These are phyloP conservation scores for Sebastes itinus DNA, from an alignment of 2,797 vertebrate genomes.

Conservation along the genomic window DNA sequence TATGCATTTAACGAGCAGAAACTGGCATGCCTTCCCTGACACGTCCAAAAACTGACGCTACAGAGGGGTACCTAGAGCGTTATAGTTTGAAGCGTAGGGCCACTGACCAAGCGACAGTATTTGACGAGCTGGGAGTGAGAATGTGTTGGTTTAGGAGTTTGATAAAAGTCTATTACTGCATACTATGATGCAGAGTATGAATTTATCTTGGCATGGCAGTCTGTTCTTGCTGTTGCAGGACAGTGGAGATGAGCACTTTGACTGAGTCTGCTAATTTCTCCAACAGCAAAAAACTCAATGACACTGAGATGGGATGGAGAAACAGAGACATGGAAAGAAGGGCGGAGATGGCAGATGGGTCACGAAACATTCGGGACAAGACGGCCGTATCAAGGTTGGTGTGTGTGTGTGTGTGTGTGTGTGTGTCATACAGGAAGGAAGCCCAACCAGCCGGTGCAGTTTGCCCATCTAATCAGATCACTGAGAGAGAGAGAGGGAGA, in stretches of 20 bases:
- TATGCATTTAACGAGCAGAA: too few species aligned
- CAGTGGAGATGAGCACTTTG: slow-evolving; percentile 17
- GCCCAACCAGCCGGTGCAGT: slow-evolving; percentile 67
- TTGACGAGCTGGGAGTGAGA: too few species aligned
- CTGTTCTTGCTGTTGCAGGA: slow-evolving; percentile 10
- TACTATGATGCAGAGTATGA: neutral
- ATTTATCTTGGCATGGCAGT: neutral
- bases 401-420: neutral
- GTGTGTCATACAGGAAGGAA: slow-evolving; percentile 69
- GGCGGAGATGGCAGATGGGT: slow-evolving; percentile 59
- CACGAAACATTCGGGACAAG: slow-evolving; percentile 53
- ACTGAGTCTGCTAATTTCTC: slow-evolving; percentile 35
- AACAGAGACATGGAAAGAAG: slow-evolving; percentile 15
- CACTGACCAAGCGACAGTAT: too few species aligned
- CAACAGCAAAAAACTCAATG: slow-evolving; percentile 10
- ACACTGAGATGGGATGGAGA: slow-evolving; percentile 18
- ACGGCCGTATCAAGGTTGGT: slow-evolving; percentile 40
- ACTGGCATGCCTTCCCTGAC: too few species aligned
- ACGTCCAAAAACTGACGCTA: too few species aligned
- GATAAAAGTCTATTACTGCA: neutral
- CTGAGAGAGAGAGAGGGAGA: slow-evolving; percentile 26
- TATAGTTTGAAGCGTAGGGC: too few species aligned
- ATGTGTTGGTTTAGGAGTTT: neutral
- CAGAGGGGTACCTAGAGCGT: too few species aligned
- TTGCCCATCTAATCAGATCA: slow-evolving; percentile 84